phyloP scores from a whole-genome alignment of 1,140 invertebrate genomes.

The Drosophila bifasciata region DNA sequence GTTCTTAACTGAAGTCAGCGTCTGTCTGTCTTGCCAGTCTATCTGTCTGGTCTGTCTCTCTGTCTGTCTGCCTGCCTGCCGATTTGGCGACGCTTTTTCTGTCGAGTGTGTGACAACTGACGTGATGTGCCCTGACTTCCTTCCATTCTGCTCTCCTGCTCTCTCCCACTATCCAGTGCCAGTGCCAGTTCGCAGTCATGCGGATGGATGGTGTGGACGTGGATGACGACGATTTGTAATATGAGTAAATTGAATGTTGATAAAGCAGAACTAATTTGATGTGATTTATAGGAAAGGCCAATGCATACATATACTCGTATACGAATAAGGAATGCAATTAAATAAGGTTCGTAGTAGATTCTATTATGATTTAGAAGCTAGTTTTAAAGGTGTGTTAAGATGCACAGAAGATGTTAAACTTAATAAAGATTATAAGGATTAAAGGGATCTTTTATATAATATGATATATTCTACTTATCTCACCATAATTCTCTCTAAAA shows the following conservation, averaged over 20 bases:
- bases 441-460: too few species aligned
- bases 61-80: conserved; percentile 24
- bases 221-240: conserved; percentile 1
- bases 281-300: neutral
- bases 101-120: conserved; percentile 55
- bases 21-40: conserved; percentile 24
- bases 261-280: conserved; percentile 10
- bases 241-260: conserved; percentile 13
- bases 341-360: too few species aligned
- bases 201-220: neutral
- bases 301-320: too few species aligned
- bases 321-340: neutral
- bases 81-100: conserved; percentile 26
- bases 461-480: too few species aligned
- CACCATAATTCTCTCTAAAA: too few species aligned
- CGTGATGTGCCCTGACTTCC: conserved; percentile 23
- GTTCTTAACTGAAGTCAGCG: conserved; percentile 43
- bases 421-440: too few species aligned
- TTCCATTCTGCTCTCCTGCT: neutral
- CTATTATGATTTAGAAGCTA: too few species aligned
- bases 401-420: too few species aligned
- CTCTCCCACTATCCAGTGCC: too few species aligned
- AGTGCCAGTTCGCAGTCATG: neutral
- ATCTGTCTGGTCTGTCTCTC: conserved; percentile 2
- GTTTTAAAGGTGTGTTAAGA: too few species aligned